phyloP scores from a whole-genome alignment of 2,113 vertebrate genomes.

The Lamprotornis superbus region DNA sequence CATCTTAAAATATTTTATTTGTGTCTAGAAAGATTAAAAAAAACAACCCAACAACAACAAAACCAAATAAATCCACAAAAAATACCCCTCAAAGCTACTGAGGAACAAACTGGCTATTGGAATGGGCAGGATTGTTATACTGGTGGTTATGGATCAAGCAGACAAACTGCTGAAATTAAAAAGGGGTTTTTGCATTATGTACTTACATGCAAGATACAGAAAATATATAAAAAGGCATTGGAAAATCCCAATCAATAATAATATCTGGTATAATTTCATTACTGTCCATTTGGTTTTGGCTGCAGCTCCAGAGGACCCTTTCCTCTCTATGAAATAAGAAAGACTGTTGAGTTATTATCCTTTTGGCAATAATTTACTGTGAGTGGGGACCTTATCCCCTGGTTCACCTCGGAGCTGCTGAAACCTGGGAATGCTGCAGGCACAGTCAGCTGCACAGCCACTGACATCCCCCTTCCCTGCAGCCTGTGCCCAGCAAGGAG shows the following conservation, averaged over 20 bases:
- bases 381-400: not conserved
- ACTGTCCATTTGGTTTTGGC: not conserved
- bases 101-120: not conserved
- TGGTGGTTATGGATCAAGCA: not conserved
- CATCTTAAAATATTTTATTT: not conserved
- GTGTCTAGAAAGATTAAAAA: not conserved
- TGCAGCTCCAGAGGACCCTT: not conserved
- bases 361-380: not conserved
- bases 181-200: rapidly evolving
- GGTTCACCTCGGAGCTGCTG: not conserved
- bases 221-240: not conserved
- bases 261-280: not conserved
- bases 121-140: not conserved
- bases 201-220: rapidly evolving
- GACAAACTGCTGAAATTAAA: not conserved
- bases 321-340: not conserved
- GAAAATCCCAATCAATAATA: not conserved
- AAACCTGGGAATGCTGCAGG: not conserved
- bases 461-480: not conserved
- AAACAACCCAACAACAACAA: rapidly evolving
- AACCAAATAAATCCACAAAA: not conserved
- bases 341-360: not conserved
- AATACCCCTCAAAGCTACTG: too few species aligned
- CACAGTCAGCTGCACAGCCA: too few species aligned
- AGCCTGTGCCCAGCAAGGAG: not conserved